Evolutionary conservation across 2,888 invertebrate species (phyloP), one percentile per base, ranked within the genome.

Genomic region (Philonicus albiceps): DNA sequence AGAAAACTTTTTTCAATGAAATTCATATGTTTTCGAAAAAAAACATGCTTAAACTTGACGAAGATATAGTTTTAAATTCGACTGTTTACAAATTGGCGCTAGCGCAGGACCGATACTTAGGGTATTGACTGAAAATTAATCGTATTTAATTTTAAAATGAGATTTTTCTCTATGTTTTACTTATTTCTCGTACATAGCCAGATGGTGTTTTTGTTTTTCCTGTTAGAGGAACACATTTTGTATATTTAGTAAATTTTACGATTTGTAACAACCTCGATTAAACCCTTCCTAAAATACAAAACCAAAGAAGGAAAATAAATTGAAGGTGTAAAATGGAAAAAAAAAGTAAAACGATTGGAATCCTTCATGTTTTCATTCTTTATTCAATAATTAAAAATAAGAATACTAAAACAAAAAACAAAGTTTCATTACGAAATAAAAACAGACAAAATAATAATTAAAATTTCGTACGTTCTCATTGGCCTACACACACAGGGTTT

Each of bases 351-450:
- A 87, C 75, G 87, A 86, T 85, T 40, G 30, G 84, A 55, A 87
- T 87, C 81, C 80, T 88, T 87, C 76, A 87, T 86, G 83, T 87
- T 86, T 88, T 88, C 88, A 88, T 89, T 89, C 88, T 88, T 89
- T 88, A 89, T 89, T 89, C 80, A 88, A 88, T 85, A 88, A 88
- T 87, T 88, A 88, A 89, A 88, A 88, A 87, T 87, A 88, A 89
- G 88, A 89, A 88, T 89, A 88, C 89, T 89, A 88, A 88, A 86
- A 86, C 87, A 87, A 86, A 87, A 88, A 88, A 87, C 53, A 86
- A 87, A 86, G 72, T 83, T 76, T 86, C 87, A 86, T 64, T 64
- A 64, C 27, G 27, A 88, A 88, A 88, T 86, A 81, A 85, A 73
- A 87, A 84, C 76, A 87, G 80, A 87, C 86, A 88, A 88, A 87